Evolutionary conservation across 2,888 invertebrate species (phyloP).

Genomic region (Stictocephala bisonia): DNA sequence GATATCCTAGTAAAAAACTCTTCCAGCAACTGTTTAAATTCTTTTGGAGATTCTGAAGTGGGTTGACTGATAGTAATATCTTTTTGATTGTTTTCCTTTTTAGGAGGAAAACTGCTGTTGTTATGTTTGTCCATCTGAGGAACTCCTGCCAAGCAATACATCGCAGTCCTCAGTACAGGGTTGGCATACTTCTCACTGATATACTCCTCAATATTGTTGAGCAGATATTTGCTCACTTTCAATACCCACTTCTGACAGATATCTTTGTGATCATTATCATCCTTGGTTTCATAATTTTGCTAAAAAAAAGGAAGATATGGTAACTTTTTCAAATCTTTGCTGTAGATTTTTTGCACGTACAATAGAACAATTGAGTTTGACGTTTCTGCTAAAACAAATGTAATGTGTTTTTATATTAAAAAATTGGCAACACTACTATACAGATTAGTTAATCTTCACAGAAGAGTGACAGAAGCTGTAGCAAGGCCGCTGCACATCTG

Average conservation of each 20-base stretch:
- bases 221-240: constrained; percentile 78
- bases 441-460: too few species aligned
- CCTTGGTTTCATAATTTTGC: too few species aligned
- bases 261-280: constrained; percentile 21
- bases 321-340: too few species aligned
- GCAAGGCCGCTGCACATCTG: too few species aligned
- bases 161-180: constrained; percentile 78
- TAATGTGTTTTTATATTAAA: too few species aligned
- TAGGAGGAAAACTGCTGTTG: constrained; percentile 46
- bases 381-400: too few species aligned
- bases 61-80: constrained; percentile 66
- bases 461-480: too few species aligned
- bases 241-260: constrained; percentile 73
- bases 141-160: constrained; percentile 78
- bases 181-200: constrained; percentile 82
- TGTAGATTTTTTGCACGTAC: too few species aligned
- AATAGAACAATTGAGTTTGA: too few species aligned
- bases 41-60: constrained; percentile 68
- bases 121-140: constrained; percentile 62
- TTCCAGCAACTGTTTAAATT: constrained; percentile 72
- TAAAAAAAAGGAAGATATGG: too few species aligned
- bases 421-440: too few species aligned
- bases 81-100: too few species aligned
- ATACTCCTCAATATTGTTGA: constrained; percentile 89
- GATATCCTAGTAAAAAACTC: constrained; percentile 73